Evolutionary conservation across 2,797 vertebrate genomes (phyloP), one percentile per base, ranked within the genome.

Genomic region (Anguilla anguilla): DNA sequence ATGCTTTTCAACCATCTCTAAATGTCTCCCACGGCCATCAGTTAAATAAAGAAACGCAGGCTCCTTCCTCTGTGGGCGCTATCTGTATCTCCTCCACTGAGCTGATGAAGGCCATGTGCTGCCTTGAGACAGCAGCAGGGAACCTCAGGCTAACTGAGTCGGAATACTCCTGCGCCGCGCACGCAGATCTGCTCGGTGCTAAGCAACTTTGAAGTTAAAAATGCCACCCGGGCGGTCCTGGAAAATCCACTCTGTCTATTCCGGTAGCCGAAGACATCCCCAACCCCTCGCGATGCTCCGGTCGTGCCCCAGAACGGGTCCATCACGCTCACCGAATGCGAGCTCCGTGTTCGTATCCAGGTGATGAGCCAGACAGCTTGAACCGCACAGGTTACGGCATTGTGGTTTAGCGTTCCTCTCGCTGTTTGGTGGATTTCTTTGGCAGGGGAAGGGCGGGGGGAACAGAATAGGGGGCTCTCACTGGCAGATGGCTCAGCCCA

Each of bases 401-500:
- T 61, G 59, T 61, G 15, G 59, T 11, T 61, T 61, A 61, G 59
- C 59, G 0, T n/a, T 67, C 25, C 61, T 67, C 19, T 13, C 69
- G 13, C 9, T 74, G 31, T 74, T 74, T 35, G 69, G 35, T 74
- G 28, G 69, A 35, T 31, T 35, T 0, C 28, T 28, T 74, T 35
- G 69, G 69, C 7, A 5, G 69, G 69, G 31, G 28, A 35, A 15
- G 13, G 13, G 13, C 1, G 25, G n/a, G 55, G 15, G 57, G 6
- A 28, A 9, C n/a, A n/a, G 64, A 69, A 69, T n/a, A 67, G 85
- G 25, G 28, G 84, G 81, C 61, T 43, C 28, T 22, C 43, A 22
- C 51, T 10, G 81, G 72, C 88, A 89, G 88, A 86, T 86, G 88
- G 85, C 35, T 51, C 39, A 49, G 64, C 28, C 85, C n/a, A 28